Percentiles rank a stretch among this genome's conserved stretches.
phyloP scores from a whole-genome alignment of 1,140 invertebrate species.

The Leptonema lineaticorne region DNA sequence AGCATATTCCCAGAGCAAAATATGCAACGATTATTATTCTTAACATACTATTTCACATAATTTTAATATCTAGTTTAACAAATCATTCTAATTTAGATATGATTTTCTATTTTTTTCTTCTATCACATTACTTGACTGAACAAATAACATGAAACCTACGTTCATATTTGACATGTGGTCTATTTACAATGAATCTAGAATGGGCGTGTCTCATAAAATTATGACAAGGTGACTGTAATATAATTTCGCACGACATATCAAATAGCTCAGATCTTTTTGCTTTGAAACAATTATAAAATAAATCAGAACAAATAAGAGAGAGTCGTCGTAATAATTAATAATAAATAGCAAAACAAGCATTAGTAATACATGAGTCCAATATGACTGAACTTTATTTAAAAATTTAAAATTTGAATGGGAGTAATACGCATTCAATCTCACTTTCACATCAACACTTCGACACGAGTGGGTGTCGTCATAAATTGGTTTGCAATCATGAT shows the following conservation, averaged over 20 bases:
- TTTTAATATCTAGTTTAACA: slow-evolving; percentile 14
- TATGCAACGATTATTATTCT: background rate
- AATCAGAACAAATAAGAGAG: background rate
- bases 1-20: too few relatives aligned
- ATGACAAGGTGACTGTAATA: background rate
- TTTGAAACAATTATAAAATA: background rate
- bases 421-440: slow-evolving; percentile 8
- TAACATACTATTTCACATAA: slow-evolving; percentile 5
- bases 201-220: slow-evolving; percentile 15
- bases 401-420: slow-evolving; percentile 13
- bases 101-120: slow-evolving; percentile 11
- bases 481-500: background rate
- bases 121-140: background rate
- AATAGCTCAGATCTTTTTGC: background rate
- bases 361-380: slow-evolving; percentile 8
- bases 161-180: background rate
- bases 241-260: background rate
- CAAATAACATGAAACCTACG: background rate
- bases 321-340: slow-evolving; percentile 1
- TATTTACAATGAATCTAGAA: slow-evolving; percentile 9
- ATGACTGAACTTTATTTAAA: background rate
- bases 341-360: slow-evolving; percentile 1
- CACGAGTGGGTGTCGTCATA: background rate
- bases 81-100: slow-evolving; percentile 21
- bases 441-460: slow-evolving; percentile 14